Percentiles rank a stretch among this genome's conserved stretches.
Evolutionary conservation across 2,888 invertebrate genomes (phyloP).

Genomic region (Sarcophaga rosellei): DNA sequence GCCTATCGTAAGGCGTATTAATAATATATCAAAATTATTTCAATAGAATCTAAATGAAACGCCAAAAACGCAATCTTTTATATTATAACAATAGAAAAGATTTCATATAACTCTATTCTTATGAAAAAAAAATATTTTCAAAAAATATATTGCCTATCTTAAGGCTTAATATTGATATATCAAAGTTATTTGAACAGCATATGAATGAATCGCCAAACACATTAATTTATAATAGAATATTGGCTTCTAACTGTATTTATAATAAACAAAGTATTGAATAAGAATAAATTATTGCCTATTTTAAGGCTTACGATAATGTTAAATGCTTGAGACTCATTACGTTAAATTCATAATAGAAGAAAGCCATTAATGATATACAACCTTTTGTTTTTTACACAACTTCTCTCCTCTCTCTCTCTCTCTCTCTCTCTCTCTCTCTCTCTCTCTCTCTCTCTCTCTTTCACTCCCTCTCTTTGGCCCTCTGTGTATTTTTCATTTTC

Average conservation of each 20-base stretch:
- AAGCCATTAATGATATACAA: not conserved
- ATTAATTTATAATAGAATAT: not conserved
- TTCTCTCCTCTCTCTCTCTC: not conserved
- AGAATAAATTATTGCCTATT: constrained; percentile 15
- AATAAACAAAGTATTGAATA: not conserved
- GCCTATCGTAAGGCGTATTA: too few relatives aligned
- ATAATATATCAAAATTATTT: too few relatives aligned
- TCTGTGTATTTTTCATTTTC: too few relatives aligned
- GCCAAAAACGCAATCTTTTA: too few relatives aligned
- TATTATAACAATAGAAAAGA: too few relatives aligned
- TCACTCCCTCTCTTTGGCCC: too few relatives aligned
- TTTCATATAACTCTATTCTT: too few relatives aligned
- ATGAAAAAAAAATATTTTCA: too few relatives aligned
- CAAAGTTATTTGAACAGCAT: not conserved
- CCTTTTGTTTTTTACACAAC: not conserved
- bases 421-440: not conserved
- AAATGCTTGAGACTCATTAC: not conserved
- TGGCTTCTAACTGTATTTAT: not conserved
- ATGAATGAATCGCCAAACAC: not conserved
- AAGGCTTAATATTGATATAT: not conserved
- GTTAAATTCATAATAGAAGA: not conserved
- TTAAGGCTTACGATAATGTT: constrained; percentile 3
- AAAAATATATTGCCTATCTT: not conserved
- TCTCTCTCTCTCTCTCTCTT: not conserved
- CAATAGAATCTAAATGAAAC: too few relatives aligned